phyloP scores from a whole-genome alignment of 2,888 invertebrate species.

The Lissonota sp. region DNA sequence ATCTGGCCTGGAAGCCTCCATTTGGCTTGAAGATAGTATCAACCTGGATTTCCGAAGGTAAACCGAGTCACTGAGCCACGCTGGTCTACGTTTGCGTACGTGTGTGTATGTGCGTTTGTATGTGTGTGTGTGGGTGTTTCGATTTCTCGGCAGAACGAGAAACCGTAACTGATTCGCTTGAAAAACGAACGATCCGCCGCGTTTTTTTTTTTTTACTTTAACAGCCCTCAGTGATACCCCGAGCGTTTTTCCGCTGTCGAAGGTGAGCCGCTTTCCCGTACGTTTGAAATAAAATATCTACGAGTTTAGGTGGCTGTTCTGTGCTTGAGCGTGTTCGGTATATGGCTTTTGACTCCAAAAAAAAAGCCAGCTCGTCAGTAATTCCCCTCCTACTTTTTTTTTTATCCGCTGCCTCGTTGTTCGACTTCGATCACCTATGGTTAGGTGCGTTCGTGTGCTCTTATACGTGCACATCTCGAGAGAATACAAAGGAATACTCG shows the following conservation, averaged over 20 bases:
- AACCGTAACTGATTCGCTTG: conserved; percentile 40
- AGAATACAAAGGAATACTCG: background rate
- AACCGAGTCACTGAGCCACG: conserved; percentile 37
- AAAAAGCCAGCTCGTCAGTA: conserved; percentile 47
- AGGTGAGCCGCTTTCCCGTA: conserved; percentile 31
- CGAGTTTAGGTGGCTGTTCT: conserved; percentile 43
- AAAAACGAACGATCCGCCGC: conserved; percentile 20
- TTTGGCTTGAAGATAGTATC: conserved; percentile 31
- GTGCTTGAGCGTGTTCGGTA: background rate
- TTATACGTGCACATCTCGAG: background rate
- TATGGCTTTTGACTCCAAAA: conserved; percentile 13
- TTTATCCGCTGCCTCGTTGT: conserved; percentile 17
- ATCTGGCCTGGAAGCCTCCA: conserved; percentile 14
- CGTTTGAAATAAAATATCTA: conserved; percentile 52
- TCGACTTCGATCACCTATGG: conserved; percentile 20
- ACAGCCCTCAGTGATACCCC: conserved; percentile 35
- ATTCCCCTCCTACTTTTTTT: conserved; percentile 27
- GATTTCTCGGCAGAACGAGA: conserved; percentile 45
- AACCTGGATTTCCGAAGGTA: conserved; percentile 27
- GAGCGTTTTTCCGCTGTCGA: conserved; percentile 34
- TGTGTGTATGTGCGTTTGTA: background rate
- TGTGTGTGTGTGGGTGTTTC: conserved; percentile 14
- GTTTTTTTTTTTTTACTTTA: conserved; percentile 39
- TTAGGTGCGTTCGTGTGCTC: background rate
- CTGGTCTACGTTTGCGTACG: background rate